Conservation (phyloP, 1,140 invertebrate genomes). For the Steinernema khuongi region DNA sequence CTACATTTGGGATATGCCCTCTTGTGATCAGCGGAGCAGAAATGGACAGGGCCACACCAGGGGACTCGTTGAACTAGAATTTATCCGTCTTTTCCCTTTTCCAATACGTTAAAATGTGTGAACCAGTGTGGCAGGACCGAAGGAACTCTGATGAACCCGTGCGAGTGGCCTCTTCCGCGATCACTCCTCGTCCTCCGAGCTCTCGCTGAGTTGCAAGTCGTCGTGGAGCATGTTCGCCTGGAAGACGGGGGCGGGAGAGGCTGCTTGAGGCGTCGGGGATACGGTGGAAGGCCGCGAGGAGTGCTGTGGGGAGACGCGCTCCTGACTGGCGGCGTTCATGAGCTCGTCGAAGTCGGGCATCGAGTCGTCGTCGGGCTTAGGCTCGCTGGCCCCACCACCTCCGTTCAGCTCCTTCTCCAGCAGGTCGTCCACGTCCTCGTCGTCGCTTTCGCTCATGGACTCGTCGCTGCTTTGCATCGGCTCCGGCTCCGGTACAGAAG, state of each 20-base stretch:
- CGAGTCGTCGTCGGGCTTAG: background rate
- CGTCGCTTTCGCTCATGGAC: background rate
- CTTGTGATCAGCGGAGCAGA: too few relatives aligned
- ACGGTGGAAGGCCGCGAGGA: background rate
- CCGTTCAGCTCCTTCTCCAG: background rate
- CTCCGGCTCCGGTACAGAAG: background rate
- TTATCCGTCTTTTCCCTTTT: too few relatives aligned
- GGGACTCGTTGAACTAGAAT: too few relatives aligned
- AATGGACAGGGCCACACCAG: too few relatives aligned
- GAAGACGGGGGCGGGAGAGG: background rate
- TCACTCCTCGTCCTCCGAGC: background rate
- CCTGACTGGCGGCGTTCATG: background rate
- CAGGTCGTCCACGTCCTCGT: background rate
- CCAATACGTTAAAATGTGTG: too few relatives aligned
- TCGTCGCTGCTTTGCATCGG: background rate
- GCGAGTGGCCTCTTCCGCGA: too few relatives aligned
- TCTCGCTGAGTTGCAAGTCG: background rate
- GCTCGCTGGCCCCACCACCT: background rate
- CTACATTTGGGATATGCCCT: too few relatives aligned
- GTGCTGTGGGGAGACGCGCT: background rate
- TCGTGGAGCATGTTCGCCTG: background rate
- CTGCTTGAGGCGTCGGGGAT: background rate
- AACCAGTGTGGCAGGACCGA: too few relatives aligned
- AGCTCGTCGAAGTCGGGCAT: slow-evolving; percentile 5
- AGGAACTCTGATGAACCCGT: too few relatives aligned